Conservation (phyloP, 2,888 invertebrate species). For the Xylota sylvarum region DNA sequence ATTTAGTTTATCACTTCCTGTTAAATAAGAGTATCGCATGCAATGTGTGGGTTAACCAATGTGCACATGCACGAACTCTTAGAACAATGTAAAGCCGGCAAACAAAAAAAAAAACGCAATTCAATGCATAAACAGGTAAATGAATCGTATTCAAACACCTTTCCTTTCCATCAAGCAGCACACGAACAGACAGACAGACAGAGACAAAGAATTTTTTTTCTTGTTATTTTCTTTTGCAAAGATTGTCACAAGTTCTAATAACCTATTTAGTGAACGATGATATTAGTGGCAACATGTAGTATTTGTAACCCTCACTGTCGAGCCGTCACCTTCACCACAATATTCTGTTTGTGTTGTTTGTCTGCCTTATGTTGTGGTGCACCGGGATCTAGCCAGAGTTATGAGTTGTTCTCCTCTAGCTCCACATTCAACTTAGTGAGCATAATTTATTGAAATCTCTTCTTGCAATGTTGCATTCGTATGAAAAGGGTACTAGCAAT, state of each 20-base stretch:
- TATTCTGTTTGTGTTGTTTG: constrained; percentile 11
- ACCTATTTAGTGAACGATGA: constrained; percentile 73
- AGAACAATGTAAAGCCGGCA: constrained; percentile 39
- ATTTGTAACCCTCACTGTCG: constrained; percentile 48
- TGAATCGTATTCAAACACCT: constrained; percentile 59
- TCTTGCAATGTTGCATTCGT: constrained; percentile 13
- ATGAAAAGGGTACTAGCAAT: constrained; percentile 41
- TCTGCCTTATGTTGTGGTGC: constrained; percentile 36
- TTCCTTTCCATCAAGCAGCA: constrained; percentile 46
- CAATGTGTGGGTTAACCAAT: constrained; percentile 47
- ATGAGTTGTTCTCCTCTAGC: constrained; percentile 21
- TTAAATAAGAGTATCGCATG: constrained; percentile 57
- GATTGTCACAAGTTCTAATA: constrained; percentile 75
- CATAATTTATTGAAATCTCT: constrained; percentile 72
- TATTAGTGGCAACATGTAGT: constrained; percentile 54
- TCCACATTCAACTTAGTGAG: constrained; percentile 45
- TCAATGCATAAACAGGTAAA: constrained; percentile 53
- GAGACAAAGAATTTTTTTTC: constrained; percentile 10
- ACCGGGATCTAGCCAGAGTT: constrained; percentile 15
- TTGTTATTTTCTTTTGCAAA: constrained; percentile 4
- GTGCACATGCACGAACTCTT: constrained; percentile 31
- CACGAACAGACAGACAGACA: constrained; percentile 24
- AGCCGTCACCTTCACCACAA: constrained; percentile 59
- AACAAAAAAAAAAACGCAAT: not conserved
- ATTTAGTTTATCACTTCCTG: constrained; percentile 63